A percentile compares a stretch with the other conserved stretches of the same genome.
phyloP scores from a whole-genome alignment of 2,113 vertebrate species.

The Aplodontia rufa region DNA sequence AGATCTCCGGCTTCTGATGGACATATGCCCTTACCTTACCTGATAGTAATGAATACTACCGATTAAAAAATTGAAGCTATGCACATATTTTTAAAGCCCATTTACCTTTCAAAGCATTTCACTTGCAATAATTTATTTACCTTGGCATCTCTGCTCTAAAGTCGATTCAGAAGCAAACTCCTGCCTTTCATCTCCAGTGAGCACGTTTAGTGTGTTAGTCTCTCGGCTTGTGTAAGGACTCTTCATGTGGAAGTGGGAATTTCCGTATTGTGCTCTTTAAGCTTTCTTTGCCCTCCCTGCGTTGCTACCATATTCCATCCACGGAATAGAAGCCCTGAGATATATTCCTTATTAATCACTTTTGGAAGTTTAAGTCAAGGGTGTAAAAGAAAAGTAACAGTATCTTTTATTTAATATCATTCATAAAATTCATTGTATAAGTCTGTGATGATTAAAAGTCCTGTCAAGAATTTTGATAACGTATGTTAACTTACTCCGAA shows the following conservation, averaged over 20 bases:
- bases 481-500: constrained; percentile 33
- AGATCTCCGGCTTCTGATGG: not conserved
- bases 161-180: constrained; percentile 39
- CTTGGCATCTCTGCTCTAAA: constrained; percentile 43
- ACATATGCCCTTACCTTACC: not conserved
- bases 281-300: not conserved
- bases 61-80: constrained; percentile 22
- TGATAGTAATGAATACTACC: constrained; percentile 56
- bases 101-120: constrained; percentile 51
- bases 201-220: not conserved
- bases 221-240: not conserved
- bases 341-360: not conserved
- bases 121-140: constrained; percentile 35
- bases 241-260: not conserved
- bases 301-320: not conserved
- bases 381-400: not conserved
- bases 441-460: constrained; percentile 31
- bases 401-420: constrained; percentile 27
- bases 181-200: not conserved
- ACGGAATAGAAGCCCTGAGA: not conserved
- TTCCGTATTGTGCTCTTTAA: not conserved
- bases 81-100: constrained; percentile 51
- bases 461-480: not conserved
- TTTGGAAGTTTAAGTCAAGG: constrained; percentile 35
- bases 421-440: not conserved